phyloP scores from a whole-genome alignment of 2,888 invertebrate genomes.

The Scaptodrosophila latifasciaeformis region DNA sequence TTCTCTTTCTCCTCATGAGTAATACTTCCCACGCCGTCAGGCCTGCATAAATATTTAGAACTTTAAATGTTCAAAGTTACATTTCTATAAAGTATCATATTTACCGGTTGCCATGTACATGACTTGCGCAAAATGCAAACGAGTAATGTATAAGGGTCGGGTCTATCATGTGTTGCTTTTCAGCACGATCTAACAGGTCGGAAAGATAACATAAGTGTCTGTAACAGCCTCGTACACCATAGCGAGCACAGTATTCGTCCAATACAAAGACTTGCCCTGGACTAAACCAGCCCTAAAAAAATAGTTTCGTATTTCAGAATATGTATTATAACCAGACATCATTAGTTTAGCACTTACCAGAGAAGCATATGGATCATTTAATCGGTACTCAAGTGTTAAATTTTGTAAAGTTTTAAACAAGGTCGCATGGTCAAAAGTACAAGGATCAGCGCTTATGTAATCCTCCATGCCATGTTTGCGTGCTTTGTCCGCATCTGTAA shows the following conservation, averaged over 20 bases:
- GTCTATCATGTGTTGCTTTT: conserved; percentile 96
- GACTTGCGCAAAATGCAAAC: conserved; percentile 99
- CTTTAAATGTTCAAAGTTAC: too few species aligned
- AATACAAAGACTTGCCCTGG: conserved; percentile 99
- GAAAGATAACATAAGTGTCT: conserved; percentile 97
- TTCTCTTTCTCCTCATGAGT: conserved; percentile 98
- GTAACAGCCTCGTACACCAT: conserved; percentile 97
- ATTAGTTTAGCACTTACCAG: conserved; percentile 79
- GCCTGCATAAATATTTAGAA: conserved; percentile 80
- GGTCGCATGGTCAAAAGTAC: conserved; percentile 95
- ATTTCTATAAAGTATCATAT: too few species aligned
- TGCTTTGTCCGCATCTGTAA: conserved; percentile 81
- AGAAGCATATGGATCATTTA: conserved; percentile 98
- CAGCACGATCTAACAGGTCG: conserved; percentile 95
- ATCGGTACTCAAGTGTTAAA: conserved; percentile 93
- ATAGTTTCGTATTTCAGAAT: too few species aligned
- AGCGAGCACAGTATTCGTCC: conserved; percentile 98
- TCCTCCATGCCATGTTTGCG: conserved; percentile 99
- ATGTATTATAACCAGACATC: background rate
- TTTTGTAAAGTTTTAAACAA: conserved; percentile 95
- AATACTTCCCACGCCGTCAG: conserved; percentile 99
- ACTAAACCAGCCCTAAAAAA: conserved; percentile 96
- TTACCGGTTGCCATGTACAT: conserved; percentile 98
- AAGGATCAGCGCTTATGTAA: conserved; percentile 99
- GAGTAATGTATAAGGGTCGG: conserved; percentile 99